Evolutionary conservation across 2,797 vertebrate species (phyloP), one percentile per base, ranked within the genome.

Genomic region (Bucorvus abyssinicus): DNA sequence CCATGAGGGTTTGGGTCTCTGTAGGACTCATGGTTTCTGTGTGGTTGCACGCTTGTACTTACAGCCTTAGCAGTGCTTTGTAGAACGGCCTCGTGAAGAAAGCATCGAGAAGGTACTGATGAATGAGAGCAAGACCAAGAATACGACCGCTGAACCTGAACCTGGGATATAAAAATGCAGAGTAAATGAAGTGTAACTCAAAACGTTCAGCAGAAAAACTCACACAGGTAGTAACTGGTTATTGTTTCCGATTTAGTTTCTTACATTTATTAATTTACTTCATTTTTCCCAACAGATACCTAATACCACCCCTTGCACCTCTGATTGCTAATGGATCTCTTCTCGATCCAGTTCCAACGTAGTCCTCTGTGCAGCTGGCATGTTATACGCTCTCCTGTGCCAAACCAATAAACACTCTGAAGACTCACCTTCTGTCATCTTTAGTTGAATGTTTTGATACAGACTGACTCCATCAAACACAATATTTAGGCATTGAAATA

Each of bases 61-160:
- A 99, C 99, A 99, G 98, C 96, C 99, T 98, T 78, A 99, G 98
- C 3, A 99, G 98, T 2, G 99, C 99, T 97, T 99, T 99, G 97
- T 99, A 99, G 98, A 99, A 99, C 0, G 98, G 98, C 77, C 98
- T 97, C 5, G 98, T 98, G 96, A 98, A 98, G 97, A 98, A 98
- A 91, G 99, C 99, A 34, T 99, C 99, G 30, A 99, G 98, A 70
- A 99, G 98, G 97, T 99, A 99, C 97, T 99, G 99, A 96, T 99
- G 99, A 91, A 99, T 99, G 92, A 99, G 98, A 92, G 99, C 99
- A 96, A 99, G 98, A 76, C 99, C 99, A 87, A 99, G 98, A 95
- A 99, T 99, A 73, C 99, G 99, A 38, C 99, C 99, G 6, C 99
- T 99, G 98, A 99, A 99, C 67, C 99, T 98, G 95, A 99, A 99